Evolutionary conservation across 2,113 vertebrate genomes (phyloP).

Genomic region (Phyllopteryx taeniolatus): DNA sequence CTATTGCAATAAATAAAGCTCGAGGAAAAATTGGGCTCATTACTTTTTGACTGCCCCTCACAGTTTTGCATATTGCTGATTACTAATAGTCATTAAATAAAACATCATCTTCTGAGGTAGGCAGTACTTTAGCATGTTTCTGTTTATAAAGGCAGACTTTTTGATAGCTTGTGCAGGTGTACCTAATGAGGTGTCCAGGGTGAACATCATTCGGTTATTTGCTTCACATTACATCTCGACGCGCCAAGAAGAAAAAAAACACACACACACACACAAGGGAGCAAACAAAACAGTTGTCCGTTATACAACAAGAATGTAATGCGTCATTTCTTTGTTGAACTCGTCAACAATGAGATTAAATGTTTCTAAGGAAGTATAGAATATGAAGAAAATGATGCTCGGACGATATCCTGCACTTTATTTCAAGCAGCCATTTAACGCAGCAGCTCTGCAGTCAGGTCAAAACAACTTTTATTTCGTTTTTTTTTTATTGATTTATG

Average conservation of each 20-base stretch:
- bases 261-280: not conserved
- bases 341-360: conserved; percentile 46
- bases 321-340: conserved; percentile 32
- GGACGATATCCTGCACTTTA: conserved; percentile 64
- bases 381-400: conserved; percentile 23
- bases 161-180: not conserved
- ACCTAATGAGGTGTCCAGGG: not conserved
- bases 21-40: no score
- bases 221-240: not conserved
- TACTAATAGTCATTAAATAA: not conserved
- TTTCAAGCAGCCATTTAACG: conserved; percentile 40
- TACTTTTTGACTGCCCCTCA: no score
- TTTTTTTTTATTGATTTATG: conserved; percentile 7
- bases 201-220: not conserved
- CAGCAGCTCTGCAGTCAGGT: conserved; percentile 25
- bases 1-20: no score
- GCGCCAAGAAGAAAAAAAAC: not conserved
- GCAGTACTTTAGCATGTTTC: not conserved
- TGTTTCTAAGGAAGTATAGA: conserved; percentile 31
- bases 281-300: conserved; percentile 4
- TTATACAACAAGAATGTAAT: conserved; percentile 57
- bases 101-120: not conserved
- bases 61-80: not conserved
- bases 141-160: not conserved
- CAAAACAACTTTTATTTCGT: not conserved